Percentiles rank a stretch among this genome's conserved stretches.
These are phyloP conservation scores for Leptopilina clavipes DNA, from an alignment of 1,140 invertebrate genomes.

Conservation along the genomic window DNA sequence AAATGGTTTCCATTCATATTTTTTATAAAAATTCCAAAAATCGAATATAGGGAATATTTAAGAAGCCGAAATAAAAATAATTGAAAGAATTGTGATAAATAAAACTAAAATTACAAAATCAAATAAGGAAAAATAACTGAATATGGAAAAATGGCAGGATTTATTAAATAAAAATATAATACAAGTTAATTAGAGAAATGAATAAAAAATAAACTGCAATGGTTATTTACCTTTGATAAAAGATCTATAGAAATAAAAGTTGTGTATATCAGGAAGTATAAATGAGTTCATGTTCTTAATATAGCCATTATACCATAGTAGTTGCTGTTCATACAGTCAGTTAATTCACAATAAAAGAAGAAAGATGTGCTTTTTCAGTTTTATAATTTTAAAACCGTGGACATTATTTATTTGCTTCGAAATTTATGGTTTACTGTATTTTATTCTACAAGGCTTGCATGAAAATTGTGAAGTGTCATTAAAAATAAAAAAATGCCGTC, in stretches of 20 bases:
- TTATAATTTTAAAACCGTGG: not conserved
- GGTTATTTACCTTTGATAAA: constrained; percentile 11
- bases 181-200: not conserved
- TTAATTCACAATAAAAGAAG: constrained; percentile 40
- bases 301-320: constrained; percentile 50
- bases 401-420: not conserved
- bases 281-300: constrained; percentile 60
- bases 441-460: not conserved
- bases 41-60: too few species aligned
- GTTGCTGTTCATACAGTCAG: constrained; percentile 19
- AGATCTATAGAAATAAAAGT: not conserved
- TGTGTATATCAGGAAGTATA: constrained; percentile 22
- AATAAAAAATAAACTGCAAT: not conserved
- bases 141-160: too few species aligned
- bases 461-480: constrained; percentile 16
- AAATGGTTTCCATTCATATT: too few species aligned
- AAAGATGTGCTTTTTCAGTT: constrained; percentile 33
- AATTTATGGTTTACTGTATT: not conserved
- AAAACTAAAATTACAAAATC: not conserved
- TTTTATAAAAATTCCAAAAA: too few species aligned
- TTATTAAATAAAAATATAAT: too few species aligned
- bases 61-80: too few species aligned
- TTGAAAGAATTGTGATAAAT: too few species aligned
- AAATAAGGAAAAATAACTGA: too few species aligned
- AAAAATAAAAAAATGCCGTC: not conserved